Conservation (phyloP, 2,797 vertebrate species). For the Pangasius mekongensis region DNA sequence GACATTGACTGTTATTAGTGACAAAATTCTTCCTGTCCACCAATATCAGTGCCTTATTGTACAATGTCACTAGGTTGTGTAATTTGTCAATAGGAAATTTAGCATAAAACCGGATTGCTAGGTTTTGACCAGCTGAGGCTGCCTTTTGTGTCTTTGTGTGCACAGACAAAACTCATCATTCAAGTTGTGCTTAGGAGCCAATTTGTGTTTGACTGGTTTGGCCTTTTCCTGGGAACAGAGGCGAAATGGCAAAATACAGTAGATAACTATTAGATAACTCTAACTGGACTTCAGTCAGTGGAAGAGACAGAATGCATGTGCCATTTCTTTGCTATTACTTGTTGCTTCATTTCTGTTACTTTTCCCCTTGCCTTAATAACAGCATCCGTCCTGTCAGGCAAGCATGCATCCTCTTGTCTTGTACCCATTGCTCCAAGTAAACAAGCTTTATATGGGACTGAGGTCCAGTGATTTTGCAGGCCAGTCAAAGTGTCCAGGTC, state of each 20-base stretch:
- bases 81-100: too few relatives aligned
- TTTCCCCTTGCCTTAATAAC: neutral
- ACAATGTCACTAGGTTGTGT: too few relatives aligned
- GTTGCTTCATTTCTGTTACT: neutral
- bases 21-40: neutral
- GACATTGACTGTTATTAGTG: neutral
- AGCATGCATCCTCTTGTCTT: neutral
- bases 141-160: neutral
- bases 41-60: too few relatives aligned
- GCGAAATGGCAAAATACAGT: neutral
- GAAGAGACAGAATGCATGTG: neutral
- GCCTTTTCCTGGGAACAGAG: neutral
- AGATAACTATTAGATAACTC: neutral
- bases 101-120: neutral
- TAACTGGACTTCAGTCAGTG: neutral
- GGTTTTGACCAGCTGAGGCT: neutral
- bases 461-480: neutral
- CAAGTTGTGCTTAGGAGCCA: neutral
- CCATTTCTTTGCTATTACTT: neutral
- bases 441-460: neutral
- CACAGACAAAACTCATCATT: neutral
- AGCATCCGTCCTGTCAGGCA: neutral
- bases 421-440: neutral
- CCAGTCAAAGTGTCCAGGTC: neutral
- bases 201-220: neutral